phyloP scores from a whole-genome alignment of 2,888 invertebrate species.

The Plebejus melissa region DNA sequence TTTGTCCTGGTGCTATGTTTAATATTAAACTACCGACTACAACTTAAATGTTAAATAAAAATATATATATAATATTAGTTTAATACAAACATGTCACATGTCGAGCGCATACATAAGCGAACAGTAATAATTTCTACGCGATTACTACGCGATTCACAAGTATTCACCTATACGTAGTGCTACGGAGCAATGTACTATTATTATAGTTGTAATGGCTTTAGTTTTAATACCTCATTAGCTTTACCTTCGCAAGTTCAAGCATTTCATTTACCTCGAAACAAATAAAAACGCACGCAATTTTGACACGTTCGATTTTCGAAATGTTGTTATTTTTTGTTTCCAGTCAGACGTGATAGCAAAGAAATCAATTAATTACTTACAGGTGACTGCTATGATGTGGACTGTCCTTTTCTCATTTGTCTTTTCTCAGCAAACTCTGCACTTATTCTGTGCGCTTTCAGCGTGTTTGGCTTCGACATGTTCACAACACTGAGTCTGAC shows the following conservation, averaged over 20 bases:
- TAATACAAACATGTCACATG: no score
- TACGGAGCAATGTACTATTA: neutral
- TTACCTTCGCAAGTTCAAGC: neutral
- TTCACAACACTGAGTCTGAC: constrained; percentile 47
- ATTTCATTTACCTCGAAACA: neutral
- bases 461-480: constrained; percentile 72
- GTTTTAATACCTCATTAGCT: neutral
- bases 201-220: neutral
- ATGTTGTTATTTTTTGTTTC: neutral
- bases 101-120: no score
- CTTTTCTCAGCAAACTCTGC: constrained; percentile 73
- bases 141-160: constrained; percentile 1
- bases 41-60: no score
- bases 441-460: constrained; percentile 74
- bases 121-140: neutral
- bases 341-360: neutral
- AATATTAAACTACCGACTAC: no score
- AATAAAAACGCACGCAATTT: neutral
- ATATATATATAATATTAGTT: no score
- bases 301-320: constrained; percentile 5
- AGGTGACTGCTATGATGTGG: constrained; percentile 73
- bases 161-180: neutral
- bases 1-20: no score
- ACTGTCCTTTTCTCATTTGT: constrained; percentile 65
- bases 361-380: constrained; percentile 51